Percentiles rank a stretch among this genome's conserved stretches.
Conservation (phyloP, 2,797 vertebrate genomes). For the Limosa lapponica region DNA sequence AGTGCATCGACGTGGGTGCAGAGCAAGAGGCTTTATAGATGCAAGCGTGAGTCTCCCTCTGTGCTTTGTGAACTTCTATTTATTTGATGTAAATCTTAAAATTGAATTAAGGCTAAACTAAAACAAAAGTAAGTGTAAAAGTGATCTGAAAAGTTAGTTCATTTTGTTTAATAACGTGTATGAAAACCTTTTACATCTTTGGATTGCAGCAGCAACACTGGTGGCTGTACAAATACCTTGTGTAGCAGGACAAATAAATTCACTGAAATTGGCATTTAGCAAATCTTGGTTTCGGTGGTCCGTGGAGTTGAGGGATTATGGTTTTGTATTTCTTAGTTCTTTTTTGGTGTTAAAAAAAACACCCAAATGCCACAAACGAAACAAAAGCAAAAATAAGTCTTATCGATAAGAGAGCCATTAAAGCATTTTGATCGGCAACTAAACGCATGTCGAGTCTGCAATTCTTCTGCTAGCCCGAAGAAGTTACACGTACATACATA, state of each 20-base stretch:
- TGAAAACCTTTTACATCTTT: not conserved
- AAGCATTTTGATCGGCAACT: not conserved
- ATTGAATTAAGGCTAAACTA: not conserved
- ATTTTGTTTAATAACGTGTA: not conserved
- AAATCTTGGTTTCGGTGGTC: not conserved
- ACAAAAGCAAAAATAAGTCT: rapidly evolving
- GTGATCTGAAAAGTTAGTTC: not conserved
- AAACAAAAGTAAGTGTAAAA: not conserved
- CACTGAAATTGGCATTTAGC: not conserved
- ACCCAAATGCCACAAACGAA: rapidly evolving
- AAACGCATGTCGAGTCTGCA: not conserved
- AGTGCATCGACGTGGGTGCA: rapidly evolving
- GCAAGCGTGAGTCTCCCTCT: not conserved
- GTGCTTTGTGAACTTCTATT: not conserved
- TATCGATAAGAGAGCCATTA: not conserved
- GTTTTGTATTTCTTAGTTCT: not conserved
- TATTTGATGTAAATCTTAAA: not conserved
- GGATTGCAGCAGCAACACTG: not conserved
- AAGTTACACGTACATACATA: rapidly evolving
- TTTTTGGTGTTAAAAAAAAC: not conserved
- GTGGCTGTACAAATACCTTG: not conserved
- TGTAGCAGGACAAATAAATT: not conserved
- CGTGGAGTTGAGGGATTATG: not conserved
- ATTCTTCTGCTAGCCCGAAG: not conserved
- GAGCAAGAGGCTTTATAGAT: not conserved